Evolutionary conservation across 2,797 vertebrate species (phyloP).

Genomic region (Lacerta bilineata): DNA sequence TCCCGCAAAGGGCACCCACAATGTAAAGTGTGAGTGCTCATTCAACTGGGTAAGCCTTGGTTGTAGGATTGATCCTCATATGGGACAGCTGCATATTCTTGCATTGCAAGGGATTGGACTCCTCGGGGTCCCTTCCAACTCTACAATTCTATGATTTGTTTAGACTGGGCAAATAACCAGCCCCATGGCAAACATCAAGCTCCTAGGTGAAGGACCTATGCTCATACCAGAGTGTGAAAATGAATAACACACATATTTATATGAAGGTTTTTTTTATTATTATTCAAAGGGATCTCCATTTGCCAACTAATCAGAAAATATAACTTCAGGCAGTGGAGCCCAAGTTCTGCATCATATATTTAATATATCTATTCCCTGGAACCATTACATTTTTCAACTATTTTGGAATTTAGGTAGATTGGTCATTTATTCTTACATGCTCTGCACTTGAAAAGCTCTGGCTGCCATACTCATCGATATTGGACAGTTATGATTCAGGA

Average conservation of each 20-base stretch:
- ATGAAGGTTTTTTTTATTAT: background rate
- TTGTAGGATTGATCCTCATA: too few relatives aligned
- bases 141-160: background rate
- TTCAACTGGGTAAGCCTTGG: too few relatives aligned
- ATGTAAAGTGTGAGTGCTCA: too few relatives aligned
- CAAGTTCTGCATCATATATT: conserved; percentile 20
- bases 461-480: background rate
- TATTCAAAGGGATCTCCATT: background rate
- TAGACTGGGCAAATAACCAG: background rate
- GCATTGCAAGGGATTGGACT: too few relatives aligned
- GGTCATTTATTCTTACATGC: background rate
- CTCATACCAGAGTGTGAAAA: background rate
- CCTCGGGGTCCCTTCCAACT: too few relatives aligned
- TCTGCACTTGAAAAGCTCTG: background rate
- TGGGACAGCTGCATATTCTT: too few relatives aligned
- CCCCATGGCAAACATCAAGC: background rate
- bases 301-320: conserved; percentile 31
- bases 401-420: conserved; percentile 21
- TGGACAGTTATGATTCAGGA: background rate
- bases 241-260: conserved; percentile 25
- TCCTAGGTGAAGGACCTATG: background rate
- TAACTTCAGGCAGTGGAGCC: background rate
- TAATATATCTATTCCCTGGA: background rate
- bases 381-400: conserved; percentile 9
- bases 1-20: too few relatives aligned